These are phyloP conservation scores for Coendou prehensilis DNA, from an alignment of 2,797 vertebrate species.

Conservation along the genomic window DNA sequence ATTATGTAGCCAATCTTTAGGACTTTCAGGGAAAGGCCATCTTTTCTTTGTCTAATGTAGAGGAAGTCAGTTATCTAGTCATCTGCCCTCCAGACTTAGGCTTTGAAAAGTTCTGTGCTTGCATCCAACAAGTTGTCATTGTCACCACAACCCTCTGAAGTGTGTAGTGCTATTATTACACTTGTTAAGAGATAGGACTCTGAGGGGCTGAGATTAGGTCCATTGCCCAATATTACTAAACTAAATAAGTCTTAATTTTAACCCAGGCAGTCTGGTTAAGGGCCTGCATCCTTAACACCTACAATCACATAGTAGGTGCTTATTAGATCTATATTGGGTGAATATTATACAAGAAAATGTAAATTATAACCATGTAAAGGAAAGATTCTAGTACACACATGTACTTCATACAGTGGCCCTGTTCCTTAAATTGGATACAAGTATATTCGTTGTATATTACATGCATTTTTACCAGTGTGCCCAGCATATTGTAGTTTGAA, in stretches of 20 bases:
- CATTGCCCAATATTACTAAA: constrained; percentile 13
- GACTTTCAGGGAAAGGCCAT: neutral
- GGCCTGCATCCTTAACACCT: neutral
- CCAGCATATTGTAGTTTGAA: constrained; percentile 4
- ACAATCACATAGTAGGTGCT: neutral
- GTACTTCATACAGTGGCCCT: neutral
- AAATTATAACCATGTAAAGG: constrained; percentile 43
- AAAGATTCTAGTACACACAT: neutral
- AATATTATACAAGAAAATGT: constrained; percentile 42
- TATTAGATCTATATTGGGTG: constrained; percentile 17
- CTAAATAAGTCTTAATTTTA: constrained; percentile 36
- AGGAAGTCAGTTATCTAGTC: neutral
- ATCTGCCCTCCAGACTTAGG: neutral
- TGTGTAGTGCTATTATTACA: neutral
- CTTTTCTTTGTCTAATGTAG: neutral
- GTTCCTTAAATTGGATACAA: constrained; percentile 4
- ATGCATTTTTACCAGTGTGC: neutral
- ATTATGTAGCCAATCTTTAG: neutral
- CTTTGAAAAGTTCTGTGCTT: neutral
- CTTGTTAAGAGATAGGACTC: constrained; percentile 28
- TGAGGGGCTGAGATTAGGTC: constrained; percentile 40
- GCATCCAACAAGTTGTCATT: neutral
- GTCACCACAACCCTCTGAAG: neutral
- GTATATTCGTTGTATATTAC: constrained; percentile 26
- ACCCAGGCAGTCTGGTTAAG: neutral